Conservation (phyloP, 2,113 vertebrate genomes). For the Carollia perspicillata region DNA sequence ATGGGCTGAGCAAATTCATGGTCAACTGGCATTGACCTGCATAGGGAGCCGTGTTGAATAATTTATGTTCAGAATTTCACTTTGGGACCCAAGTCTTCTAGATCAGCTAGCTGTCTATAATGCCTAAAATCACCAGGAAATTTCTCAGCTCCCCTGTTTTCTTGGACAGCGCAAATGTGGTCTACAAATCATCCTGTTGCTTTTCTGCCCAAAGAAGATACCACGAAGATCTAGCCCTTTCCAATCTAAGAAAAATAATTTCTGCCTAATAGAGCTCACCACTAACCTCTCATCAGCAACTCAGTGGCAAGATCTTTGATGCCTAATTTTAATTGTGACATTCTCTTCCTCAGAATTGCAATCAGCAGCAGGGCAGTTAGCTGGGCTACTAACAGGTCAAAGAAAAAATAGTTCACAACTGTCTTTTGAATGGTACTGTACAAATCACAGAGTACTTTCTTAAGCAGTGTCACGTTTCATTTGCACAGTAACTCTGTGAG, state of each 20-base stretch:
- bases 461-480: not conserved
- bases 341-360: not conserved
- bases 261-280: not conserved
- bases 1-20: constrained; percentile 38
- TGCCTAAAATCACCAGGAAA: not conserved
- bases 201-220: not conserved
- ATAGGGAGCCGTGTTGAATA: constrained; percentile 21
- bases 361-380: not conserved
- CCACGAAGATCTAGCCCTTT: not conserved
- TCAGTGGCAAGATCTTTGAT: not conserved
- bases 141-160: not conserved
- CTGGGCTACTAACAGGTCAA: not conserved
- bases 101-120: not conserved
- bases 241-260: not conserved
- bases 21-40: not conserved
- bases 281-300: not conserved
- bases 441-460: not conserved
- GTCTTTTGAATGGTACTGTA: not conserved
- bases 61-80: constrained; percentile 37
- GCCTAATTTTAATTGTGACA: not conserved
- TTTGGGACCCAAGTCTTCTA: not conserved
- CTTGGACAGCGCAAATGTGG: not conserved
- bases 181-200: not conserved
- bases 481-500: not conserved
- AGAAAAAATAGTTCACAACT: not conserved